phyloP scores from a whole-genome alignment of 2,113 vertebrate genomes.

The Nothobranchius furzeri region DNA sequence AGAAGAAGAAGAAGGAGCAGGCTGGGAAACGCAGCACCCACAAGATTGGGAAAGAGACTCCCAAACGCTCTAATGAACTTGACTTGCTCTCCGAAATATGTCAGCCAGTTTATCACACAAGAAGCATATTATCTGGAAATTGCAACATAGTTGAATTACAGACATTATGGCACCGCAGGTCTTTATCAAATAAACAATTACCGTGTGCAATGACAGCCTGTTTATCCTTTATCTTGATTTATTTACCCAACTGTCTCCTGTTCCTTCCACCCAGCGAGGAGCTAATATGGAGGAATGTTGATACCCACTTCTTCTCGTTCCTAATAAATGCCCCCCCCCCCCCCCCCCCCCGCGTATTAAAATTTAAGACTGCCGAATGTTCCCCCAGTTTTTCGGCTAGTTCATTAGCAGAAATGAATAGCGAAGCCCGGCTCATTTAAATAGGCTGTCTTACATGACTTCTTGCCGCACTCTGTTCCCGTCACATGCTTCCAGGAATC shows the following conservation, averaged over 20 bases:
- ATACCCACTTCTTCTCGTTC: slow-evolving; percentile 37
- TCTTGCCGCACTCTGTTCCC: slow-evolving; percentile 98
- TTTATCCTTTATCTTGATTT: slow-evolving; percentile 81
- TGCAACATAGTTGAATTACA: slow-evolving; percentile 84
- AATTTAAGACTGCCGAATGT: slow-evolving; percentile 76
- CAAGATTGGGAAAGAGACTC: slow-evolving; percentile 79
- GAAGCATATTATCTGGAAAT: slow-evolving; percentile 92
- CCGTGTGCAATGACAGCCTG: slow-evolving; percentile 77
- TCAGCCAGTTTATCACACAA: slow-evolving; percentile 94
- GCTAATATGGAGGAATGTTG: slow-evolving; percentile 41
- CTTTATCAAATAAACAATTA: slow-evolving; percentile 83
- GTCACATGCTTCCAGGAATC: slow-evolving; percentile 99
- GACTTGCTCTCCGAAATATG: slow-evolving; percentile 74
- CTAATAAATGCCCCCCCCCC: slow-evolving; percentile 70
- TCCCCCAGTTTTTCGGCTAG: slow-evolving; percentile 82
- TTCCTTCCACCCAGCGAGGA: slow-evolving; percentile 41
- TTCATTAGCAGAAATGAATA: slow-evolving; percentile 99
- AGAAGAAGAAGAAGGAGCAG: slow-evolving; percentile 57
- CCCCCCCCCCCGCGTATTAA: slow-evolving; percentile 68
- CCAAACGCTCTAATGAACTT: slow-evolving; percentile 78
- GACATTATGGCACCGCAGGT: slow-evolving; percentile 97
- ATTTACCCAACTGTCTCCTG: slow-evolving; percentile 66
- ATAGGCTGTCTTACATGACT: slow-evolving; percentile 99
- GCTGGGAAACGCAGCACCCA: slow-evolving; percentile 72
- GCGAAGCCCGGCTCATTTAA: slow-evolving; percentile 97